These are phyloP conservation scores for Solenopsis invicta DNA, from an alignment of 1,140 invertebrate genomes.

Conservation along the genomic window DNA sequence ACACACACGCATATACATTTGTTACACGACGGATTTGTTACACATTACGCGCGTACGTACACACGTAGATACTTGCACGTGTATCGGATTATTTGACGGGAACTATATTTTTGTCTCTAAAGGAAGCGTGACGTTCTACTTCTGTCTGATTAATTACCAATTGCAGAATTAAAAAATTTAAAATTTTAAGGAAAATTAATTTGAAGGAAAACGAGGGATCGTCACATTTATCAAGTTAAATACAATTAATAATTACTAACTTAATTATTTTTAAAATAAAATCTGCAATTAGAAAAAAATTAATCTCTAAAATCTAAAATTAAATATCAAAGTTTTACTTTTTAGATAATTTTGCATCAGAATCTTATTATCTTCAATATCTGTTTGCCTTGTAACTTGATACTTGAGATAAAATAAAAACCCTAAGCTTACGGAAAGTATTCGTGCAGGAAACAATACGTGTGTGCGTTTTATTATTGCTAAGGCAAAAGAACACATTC, in stretches of 20 bases:
- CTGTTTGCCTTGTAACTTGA: not conserved
- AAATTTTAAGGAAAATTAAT: too few relatives aligned
- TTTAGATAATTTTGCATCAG: not conserved
- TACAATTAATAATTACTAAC: not conserved
- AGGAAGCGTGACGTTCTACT: not conserved
- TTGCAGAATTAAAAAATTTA: not conserved
- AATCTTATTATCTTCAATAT: not conserved
- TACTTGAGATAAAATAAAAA: not conserved
- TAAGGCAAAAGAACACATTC: slow-evolving; percentile 64
- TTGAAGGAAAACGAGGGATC: not conserved
- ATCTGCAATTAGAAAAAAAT: not conserved
- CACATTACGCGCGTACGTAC: not conserved
- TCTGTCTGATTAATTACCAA: not conserved
- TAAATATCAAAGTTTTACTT: not conserved
- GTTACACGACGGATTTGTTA: slow-evolving; percentile 43
- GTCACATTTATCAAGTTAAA: not conserved
- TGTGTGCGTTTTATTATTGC: not conserved
- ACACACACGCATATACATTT: not conserved
- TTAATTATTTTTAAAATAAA: not conserved
- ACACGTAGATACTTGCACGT: not conserved
- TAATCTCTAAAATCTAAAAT: not conserved
- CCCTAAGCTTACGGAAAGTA: not conserved
- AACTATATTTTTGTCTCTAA: not conserved
- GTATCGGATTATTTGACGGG: not conserved
- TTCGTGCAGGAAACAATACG: slow-evolving; percentile 1